Base-by-base conservation (phyloP, 1,140 invertebrate species). In the Drosophila neocordata region DNA sequence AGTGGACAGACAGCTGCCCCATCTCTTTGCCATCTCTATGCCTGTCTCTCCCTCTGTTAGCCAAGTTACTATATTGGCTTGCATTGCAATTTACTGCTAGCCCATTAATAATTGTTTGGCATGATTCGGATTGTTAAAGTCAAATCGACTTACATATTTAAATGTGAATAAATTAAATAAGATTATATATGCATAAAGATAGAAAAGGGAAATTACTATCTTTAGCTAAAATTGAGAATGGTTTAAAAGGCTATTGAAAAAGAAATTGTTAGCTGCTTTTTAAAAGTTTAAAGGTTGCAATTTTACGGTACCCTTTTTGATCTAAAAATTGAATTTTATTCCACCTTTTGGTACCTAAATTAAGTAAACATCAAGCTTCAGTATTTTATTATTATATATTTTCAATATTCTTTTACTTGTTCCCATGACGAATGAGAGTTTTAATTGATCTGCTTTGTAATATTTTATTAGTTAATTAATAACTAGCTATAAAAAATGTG, bases 91-190 rank as follows among this genome's bases (percentile, higher is more conserved):
- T 48, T 48, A 48, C 41, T 48, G 41, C 41, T 12, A 48, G 41
- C 41, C 41, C 41, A 48, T 48, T 22, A 38, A 22, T 35, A 66
- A 44, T 53, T 22, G 63, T 22, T 66, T 48, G 58, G 58, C 13
- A 20, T 41, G 18, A 18, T 24, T 35, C 20, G 34, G 56, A 68
- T 68, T 20, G 44, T 24, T 13, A 37, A 37, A 56, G 71, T 57
- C 51, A 65, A 69, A 69, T 83, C 48, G 65, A 67, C 81, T 71
- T 35, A 35, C 34, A 15, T 20, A 58, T 77, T 59, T 66, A 35
- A 63, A 64, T 34, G 15, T 48, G 41, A 73, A 66, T 53, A 53
- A 66, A 41, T 48, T 35, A 24, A 8, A 44, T 61, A 27, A 1
- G 27, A 31, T 24, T 24, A 2, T 24, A 24, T 2, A 31, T 7